Evolutionary conservation across 2,113 vertebrate species (phyloP), one percentile per base, ranked within the genome.

Genomic region (Apodemus speciosus): DNA sequence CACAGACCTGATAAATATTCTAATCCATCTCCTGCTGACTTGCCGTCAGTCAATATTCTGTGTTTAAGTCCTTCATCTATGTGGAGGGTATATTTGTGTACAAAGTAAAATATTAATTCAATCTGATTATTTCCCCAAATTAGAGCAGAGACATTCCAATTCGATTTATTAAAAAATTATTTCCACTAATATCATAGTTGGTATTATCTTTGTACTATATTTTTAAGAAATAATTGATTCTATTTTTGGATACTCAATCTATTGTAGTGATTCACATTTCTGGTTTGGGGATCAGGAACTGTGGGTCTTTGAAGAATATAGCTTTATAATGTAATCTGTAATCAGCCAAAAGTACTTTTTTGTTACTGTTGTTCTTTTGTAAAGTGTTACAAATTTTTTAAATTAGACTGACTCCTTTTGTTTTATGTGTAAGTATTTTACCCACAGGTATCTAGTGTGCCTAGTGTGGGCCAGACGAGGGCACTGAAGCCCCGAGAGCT

Each of bases 1-100:
- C 89, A 76, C 75, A 92, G 93, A 94, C 92, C 92, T 94, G 92
- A 97, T 97, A 97, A 97, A 94, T 92, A 96, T 96, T 97, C 97
- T 79, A 95, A 89, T 96, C 92, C 53, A 87, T 89, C 64, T 95
- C 94, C 87, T 81, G 94, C 94, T 91, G 86, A 62, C 32, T 92
- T 95, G 66, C 86, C 88, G 66, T 93, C 93, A 89, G 90, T 91
- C 73, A 25, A 0, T 58, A 46, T 73, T 77, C 89, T 79, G 18
- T 68, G 56, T 94, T 95, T 96, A 94, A 89, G 53, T 92, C 89
- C 38, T 92, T 93, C 93, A 64, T 72, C 53, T 53, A 75, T 27
- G 5, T 84, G 38, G 46, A 66, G 20, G 23, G 72, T 90, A 89
- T 87, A 80, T 90, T 87, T 92, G 27, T 83, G 0, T 66, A 80